A percentile compares a stretch with the other conserved stretches of the same genome.
These are phyloP conservation scores for Oryzias melastigma DNA, from an alignment of 2,113 vertebrate species.

Conservation along the genomic window DNA sequence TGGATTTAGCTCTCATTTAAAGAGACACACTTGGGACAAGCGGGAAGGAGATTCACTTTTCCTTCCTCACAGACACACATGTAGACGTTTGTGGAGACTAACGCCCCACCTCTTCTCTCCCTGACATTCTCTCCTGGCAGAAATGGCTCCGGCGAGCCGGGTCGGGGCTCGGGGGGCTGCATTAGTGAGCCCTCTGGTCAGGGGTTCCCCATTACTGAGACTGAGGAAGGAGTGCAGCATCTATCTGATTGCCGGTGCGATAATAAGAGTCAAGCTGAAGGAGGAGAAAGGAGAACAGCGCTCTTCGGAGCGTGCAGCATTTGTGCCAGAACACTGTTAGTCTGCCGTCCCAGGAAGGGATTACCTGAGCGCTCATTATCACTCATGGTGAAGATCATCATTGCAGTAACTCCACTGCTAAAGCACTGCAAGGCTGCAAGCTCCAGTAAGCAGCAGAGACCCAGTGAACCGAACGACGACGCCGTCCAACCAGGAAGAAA, in stretches of 20 bases:
- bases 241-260: constrained; percentile 50
- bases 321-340: constrained; percentile 8
- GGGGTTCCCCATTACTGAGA: constrained; percentile 16
- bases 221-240: constrained; percentile 39
- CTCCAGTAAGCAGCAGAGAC: constrained; percentile 27
- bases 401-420: constrained; percentile 46
- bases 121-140: constrained; percentile 20
- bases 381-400: constrained; percentile 60
- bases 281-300: constrained; percentile 36
- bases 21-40: constrained; percentile 62
- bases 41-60: constrained; percentile 48
- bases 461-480: not conserved
- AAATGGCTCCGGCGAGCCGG: constrained; percentile 38
- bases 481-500: not conserved
- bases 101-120: not conserved
- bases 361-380: constrained; percentile 66
- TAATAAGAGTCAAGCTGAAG: constrained; percentile 48
- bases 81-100: not conserved
- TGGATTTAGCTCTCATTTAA: constrained; percentile 69
- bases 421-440: constrained; percentile 36
- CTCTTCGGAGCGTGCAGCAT: constrained; percentile 17
- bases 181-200: constrained; percentile 37
- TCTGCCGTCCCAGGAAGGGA: constrained; percentile 51
- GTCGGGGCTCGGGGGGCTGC: constrained; percentile 36
- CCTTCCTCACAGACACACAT: constrained; percentile 19